Evolutionary conservation across 2,888 invertebrate species (phyloP).

Genomic region (Achlya flavicornis): DNA sequence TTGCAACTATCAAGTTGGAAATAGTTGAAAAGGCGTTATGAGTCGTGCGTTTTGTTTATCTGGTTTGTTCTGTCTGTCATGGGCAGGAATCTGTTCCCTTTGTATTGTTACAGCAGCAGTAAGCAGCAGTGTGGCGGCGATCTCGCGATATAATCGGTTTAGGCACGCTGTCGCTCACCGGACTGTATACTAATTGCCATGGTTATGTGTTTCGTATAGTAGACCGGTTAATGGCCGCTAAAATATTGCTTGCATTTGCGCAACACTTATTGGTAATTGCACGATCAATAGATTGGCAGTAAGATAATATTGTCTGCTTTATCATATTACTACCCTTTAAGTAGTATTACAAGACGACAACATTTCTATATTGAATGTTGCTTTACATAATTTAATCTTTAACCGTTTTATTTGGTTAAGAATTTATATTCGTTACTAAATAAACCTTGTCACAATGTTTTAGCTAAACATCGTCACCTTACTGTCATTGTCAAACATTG

Average conservation of each 20-base stretch:
- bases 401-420: background rate
- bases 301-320: constrained; percentile 64
- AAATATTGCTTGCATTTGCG: constrained; percentile 68
- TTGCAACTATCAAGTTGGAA: constrained; percentile 51
- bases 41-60: constrained; percentile 54
- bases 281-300: constrained; percentile 65
- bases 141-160: constrained; percentile 76
- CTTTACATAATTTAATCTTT: background rate
- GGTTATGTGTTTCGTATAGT: constrained; percentile 61
- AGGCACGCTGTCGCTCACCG: constrained; percentile 76
- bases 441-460: background rate
- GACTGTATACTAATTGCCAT: constrained; percentile 75
- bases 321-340: constrained; percentile 46
- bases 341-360: constrained; percentile 25
- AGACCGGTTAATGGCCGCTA: constrained; percentile 65
- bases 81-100: constrained; percentile 64
- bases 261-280: constrained; percentile 60
- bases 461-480: too few species aligned
- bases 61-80: constrained; percentile 63
- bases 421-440: background rate
- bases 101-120: constrained; percentile 56
- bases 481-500: too few species aligned
- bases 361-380: background rate
- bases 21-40: constrained; percentile 51
- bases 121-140: constrained; percentile 44